phyloP scores from a whole-genome alignment of 2,797 vertebrate species.

The Pangasius sanitwongsei region DNA sequence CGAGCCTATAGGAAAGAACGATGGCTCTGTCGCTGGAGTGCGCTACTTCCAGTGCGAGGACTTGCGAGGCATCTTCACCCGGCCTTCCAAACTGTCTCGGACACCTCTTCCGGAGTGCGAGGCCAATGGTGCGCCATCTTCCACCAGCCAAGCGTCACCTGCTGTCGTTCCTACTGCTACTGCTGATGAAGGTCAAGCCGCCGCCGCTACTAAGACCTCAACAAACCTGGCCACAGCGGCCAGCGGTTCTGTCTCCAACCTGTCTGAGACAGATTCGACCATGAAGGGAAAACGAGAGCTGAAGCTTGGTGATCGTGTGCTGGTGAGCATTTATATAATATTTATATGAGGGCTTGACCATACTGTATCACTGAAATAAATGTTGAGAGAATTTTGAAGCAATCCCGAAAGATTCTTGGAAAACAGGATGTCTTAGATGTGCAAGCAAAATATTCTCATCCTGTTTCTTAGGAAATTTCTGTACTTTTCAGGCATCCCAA shows the following conservation, averaged over 20 bases:
- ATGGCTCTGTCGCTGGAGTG: slow-evolving; percentile 91
- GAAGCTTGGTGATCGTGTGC: slow-evolving; percentile 87
- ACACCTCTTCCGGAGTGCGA: slow-evolving; percentile 75
- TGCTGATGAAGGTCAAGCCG: slow-evolving; percentile 52
- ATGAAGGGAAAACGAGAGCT: slow-evolving; percentile 92
- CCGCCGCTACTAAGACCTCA: slow-evolving; percentile 65
- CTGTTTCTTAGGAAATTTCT: not conserved
- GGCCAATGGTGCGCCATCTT: slow-evolving; percentile 78
- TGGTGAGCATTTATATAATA: slow-evolving; percentile 76
- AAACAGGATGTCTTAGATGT: not conserved
- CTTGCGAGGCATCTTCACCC: slow-evolving; percentile 76
- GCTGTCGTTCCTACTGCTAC: slow-evolving; percentile 30
- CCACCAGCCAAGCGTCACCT: slow-evolving; percentile 57
- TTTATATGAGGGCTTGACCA: not conserved
- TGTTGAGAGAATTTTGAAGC: not conserved
- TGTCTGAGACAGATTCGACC: slow-evolving; percentile 89
- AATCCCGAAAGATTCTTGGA: not conserved
- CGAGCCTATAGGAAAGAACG: slow-evolving; percentile 92
- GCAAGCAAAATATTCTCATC: not conserved
- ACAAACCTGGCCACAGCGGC: slow-evolving; percentile 80
- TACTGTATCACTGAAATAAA: not conserved
- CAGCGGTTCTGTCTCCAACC: slow-evolving; percentile 90
- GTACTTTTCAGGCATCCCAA: not conserved
- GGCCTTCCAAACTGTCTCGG: slow-evolving; percentile 75
- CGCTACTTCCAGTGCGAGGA: slow-evolving; percentile 81